Evolutionary conservation across 2,888 invertebrate genomes (phyloP), one percentile per base, ranked within the genome.

Genomic region (Micropterix aruncella): DNA sequence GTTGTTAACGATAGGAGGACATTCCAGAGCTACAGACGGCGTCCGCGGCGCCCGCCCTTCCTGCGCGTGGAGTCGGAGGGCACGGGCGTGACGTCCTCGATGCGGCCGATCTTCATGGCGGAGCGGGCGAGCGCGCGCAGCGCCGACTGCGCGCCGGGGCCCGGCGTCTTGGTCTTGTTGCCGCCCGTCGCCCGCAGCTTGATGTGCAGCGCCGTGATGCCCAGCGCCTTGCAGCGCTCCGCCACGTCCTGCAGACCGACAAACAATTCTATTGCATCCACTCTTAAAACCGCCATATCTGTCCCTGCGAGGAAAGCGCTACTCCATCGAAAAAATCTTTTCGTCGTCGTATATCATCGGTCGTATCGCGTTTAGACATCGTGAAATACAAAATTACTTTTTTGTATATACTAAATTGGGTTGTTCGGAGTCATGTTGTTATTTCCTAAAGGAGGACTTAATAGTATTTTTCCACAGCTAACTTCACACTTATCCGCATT

Each of bases 31-130:
- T 95, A 99, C 81, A 99, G 81, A 77, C 99, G 86, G 71, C 99
- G 88, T 75, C 99, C 99, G 75, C 99, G 88, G 62, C 99, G 85
- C 73, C 99, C 99, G 63, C 97, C 97, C 90, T 99, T 99, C 80
- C 97, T 93, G 63, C 99, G 86, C 44, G 97, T 99, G 50, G 93
- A 89, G 73, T 99, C 99, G 45, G 96, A 95, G 58, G 99, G 99
- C 67, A 99, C 97, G 16, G 99, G 99, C 7, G 99, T 99, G 7
- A 99, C 99, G 77, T 99, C 99, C 73, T 92, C 96, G 63, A 99
- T 99, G 58, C 99, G 86, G 43, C 99, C 99, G 66, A 99, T 99
- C 70, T 97, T 97, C 94, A 99, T 97, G 57, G 90, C 93, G 47
- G 96, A 92, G 67, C 99, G 91, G 55, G 99, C 99, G 54, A 99